Conservation (phyloP, 1,140 invertebrate species). For the Cylas formicarius region DNA sequence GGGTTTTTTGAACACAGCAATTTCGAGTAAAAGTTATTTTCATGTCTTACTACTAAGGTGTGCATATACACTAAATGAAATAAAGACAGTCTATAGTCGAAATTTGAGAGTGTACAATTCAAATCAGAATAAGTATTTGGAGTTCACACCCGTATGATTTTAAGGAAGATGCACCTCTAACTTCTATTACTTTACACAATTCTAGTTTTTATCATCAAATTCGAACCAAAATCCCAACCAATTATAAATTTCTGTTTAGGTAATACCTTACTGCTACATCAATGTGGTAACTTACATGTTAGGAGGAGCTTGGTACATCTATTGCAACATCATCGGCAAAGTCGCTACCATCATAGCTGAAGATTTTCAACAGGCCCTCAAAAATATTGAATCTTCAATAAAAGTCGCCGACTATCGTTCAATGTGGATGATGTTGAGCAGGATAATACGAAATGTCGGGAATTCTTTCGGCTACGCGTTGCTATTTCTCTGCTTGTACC, state of each 20-base stretch:
- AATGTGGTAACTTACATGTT: conserved; percentile 55
- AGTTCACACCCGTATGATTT: no score
- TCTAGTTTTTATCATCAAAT: no score
- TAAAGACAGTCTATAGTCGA: no score
- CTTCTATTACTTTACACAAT: no score
- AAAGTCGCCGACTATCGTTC: conserved; percentile 57
- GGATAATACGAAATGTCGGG: conserved; percentile 53
- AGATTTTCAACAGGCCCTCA: conserved; percentile 55
- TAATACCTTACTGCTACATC: conserved; percentile 56
- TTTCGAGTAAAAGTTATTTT: no score
- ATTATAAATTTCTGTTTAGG: conserved; percentile 29
- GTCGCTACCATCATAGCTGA: conserved; percentile 55
- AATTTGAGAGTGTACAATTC: no score
- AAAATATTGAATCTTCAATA: conserved; percentile 54
- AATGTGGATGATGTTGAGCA: conserved; percentile 56
- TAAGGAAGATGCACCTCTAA: no score
- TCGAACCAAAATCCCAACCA: no score
- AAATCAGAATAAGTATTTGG: no score
- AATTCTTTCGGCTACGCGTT: conserved; percentile 55
- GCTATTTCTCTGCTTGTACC: conserved; percentile 55
- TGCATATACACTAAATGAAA: no score
- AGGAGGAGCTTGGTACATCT: conserved; percentile 47
- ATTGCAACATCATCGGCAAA: conserved; percentile 52
- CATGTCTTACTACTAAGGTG: no score
- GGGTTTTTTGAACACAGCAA: no score